These are phyloP conservation scores for Sitta europaea DNA, from an alignment of 2,113 vertebrate genomes.

Conservation along the genomic window DNA sequence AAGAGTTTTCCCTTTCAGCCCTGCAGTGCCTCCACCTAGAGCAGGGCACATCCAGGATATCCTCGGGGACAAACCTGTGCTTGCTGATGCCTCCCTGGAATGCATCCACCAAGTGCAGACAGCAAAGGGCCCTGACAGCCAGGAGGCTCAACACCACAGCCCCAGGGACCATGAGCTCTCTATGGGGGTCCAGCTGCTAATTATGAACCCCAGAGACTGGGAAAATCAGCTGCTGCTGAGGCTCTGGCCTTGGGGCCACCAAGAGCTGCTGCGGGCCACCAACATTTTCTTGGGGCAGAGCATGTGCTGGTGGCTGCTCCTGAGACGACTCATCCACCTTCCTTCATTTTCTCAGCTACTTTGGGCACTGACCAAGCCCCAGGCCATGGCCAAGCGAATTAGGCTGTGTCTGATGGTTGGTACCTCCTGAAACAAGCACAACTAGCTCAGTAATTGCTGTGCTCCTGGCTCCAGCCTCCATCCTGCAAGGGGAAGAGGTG, in stretches of 20 bases:
- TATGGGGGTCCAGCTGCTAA: not conserved
- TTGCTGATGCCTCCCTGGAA: not conserved
- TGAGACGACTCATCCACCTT: not conserved
- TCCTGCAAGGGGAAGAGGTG: not conserved
- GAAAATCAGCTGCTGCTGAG: not conserved
- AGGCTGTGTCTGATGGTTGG: not conserved
- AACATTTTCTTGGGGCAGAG: not conserved
- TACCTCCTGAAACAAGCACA: not conserved
- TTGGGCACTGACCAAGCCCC: not conserved
- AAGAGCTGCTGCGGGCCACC: not conserved
- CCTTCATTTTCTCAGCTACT: not conserved
- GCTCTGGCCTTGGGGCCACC: not conserved
- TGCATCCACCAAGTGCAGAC: not conserved
- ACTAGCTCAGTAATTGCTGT: not conserved
- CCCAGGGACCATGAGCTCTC: not conserved
- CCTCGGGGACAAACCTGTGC: fast-evolving
- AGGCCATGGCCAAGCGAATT: not conserved
- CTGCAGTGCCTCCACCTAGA: not conserved
- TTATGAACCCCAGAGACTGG: fast-evolving
- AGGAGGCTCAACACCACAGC: not conserved
- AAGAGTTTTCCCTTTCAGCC: not conserved
- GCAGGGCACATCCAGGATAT: not conserved
- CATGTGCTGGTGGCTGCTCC: fast-evolving
- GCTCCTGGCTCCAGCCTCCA: not conserved
- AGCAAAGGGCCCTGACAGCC: not conserved